Base-by-base conservation (phyloP, 2,113 vertebrate genomes). In the Thunnus maccoyii region DNA sequence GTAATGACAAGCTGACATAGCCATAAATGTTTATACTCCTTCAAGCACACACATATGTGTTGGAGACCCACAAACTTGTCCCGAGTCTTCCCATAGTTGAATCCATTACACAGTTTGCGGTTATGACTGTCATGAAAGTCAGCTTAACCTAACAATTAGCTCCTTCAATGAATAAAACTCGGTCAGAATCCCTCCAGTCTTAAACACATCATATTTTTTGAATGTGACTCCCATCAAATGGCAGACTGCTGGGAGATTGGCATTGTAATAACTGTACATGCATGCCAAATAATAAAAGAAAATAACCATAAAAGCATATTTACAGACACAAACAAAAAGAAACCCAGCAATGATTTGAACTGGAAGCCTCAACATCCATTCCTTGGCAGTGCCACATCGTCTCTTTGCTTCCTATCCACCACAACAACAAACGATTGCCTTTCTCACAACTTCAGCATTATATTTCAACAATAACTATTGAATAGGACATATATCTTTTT, bases 1-100 rank as follows among this genome's bases (percentile, higher is more conserved):
- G 72, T 87, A 86, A 85, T 82, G 91, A 91, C 88, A 85, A 80
- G 81, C 83, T 82, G 68, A 88, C 88, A 84, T 32, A 56, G 65
- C 32, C 25, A 27, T 83, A 82, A 86, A 86, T 88, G 91, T 89
- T 88, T 86, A 72, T 68, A 14, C 69, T 80, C 64, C 1, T 25
- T 80, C 82, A 72, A 72, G 72, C 83, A 84, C 63, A 67, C 72
- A 85, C 73, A 85, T 78, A 57, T 86, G 82, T 73, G 77, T 78
- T 36, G 75, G 66, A 80, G 77, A 83, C 74, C 79, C 69, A 68
- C 68, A 80, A 76, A 76, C 58, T 69, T 80, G 54, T 76, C 79
- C 73, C 25, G 61, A 68, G 60, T 72, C 66, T 72, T 80, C 64
- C 66, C 85, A 69, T 44, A 75, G 50, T 25, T 69, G 67, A 88